Conservation (phyloP, 2,113 vertebrate species). For the Otis tarda region DNA sequence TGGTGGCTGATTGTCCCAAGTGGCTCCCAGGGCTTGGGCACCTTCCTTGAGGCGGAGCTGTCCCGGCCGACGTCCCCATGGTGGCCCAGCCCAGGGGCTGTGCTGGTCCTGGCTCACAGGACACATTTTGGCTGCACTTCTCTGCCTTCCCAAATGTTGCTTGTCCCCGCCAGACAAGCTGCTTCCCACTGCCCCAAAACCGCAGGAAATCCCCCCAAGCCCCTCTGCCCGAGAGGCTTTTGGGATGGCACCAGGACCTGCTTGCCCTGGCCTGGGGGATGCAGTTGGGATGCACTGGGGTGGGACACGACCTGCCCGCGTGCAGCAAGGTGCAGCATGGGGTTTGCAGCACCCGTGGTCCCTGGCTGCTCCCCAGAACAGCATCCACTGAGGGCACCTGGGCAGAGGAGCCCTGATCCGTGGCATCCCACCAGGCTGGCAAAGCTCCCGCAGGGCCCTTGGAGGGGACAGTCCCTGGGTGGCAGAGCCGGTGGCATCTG, state of each 20-base stretch:
- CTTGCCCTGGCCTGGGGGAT: not conserved
- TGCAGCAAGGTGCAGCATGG: not conserved
- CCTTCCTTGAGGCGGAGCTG: not conserved
- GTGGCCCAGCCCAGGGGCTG: not conserved
- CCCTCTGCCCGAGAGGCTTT: not conserved
- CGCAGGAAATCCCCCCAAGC: not conserved
- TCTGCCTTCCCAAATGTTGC: not conserved
- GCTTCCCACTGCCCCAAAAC: not conserved
- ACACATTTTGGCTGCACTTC: not conserved
- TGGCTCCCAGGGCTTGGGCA: not conserved
- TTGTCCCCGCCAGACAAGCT: rapidly evolving
- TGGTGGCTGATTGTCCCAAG: rapidly evolving
- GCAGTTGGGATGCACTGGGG: not conserved
- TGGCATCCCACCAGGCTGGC: not conserved
- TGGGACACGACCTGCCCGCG: rapidly evolving
- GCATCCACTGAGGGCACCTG: not conserved
- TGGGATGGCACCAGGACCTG: rapidly evolving
- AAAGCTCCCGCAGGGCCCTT: not conserved
- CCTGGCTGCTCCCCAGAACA: not conserved
- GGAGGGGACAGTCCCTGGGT: not conserved
- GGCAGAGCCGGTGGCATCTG: not conserved
- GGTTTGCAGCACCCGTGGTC: rapidly evolving
- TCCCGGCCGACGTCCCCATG: not conserved
- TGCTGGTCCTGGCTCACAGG: not conserved
- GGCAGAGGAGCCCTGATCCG: not conserved